Conservation (phyloP, 1,140 invertebrate genomes). For the Maniola jurtina region DNA sequence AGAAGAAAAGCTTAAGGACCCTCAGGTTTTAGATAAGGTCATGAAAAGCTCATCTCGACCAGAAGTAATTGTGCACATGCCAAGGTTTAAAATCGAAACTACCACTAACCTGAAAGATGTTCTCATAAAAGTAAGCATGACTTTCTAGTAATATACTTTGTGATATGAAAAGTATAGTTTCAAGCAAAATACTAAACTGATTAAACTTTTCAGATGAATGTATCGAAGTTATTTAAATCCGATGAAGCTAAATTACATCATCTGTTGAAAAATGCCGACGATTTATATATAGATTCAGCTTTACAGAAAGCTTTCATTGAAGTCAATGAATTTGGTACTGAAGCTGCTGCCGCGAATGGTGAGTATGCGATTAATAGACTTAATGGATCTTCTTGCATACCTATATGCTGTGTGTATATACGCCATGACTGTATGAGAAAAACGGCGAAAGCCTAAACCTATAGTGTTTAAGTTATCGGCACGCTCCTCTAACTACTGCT, state of each 20-base stretch:
- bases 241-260: slow-evolving; percentile 42
- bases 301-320: slow-evolving; percentile 67
- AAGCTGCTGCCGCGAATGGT: slow-evolving; percentile 47
- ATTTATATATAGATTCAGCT: slow-evolving; percentile 50
- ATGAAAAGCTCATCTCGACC: slow-evolving; percentile 28
- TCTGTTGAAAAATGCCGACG: slow-evolving; percentile 36
- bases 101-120: slow-evolving; percentile 52
- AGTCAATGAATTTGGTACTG: slow-evolving; percentile 61
- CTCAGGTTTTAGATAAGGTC: slow-evolving; percentile 39
- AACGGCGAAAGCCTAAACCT: too few relatives aligned
- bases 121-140: slow-evolving; percentile 46
- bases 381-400: too few relatives aligned
- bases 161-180: background rate
- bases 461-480: too few relatives aligned
- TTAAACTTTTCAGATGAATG: slow-evolving; percentile 46
- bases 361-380: background rate
- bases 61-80: slow-evolving; percentile 51
- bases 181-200: too few relatives aligned
- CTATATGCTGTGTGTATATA: too few relatives aligned
- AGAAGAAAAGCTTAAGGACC: slow-evolving; percentile 50
- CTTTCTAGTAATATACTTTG: background rate
- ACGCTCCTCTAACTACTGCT: too few relatives aligned
- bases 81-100: slow-evolving; percentile 70
- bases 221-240: slow-evolving; percentile 45
- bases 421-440: too few relatives aligned